Conservation (phyloP, 2,113 vertebrate species). For the Salvelinus sp. region DNA sequence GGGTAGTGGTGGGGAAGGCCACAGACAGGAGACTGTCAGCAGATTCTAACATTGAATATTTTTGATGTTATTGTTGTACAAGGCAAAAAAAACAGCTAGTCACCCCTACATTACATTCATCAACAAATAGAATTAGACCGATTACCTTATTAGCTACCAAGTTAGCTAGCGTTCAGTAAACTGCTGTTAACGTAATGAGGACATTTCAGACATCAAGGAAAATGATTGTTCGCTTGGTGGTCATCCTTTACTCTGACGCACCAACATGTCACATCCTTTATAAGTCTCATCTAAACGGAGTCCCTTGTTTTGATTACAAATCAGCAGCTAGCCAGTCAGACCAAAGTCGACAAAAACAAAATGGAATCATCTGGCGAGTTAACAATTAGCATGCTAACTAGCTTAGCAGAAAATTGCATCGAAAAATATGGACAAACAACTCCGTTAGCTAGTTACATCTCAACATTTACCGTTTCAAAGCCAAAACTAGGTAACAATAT, state of each 20-base stretch:
- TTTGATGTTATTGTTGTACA: no score
- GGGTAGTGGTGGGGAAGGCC: no score
- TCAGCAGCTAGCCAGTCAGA: background rate
- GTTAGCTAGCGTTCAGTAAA: background rate
- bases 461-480: no score
- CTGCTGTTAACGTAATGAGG: background rate
- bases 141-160: background rate
- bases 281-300: background rate
- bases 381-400: background rate
- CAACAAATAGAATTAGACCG: background rate
- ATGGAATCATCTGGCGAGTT: constrained; percentile 68
- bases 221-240: background rate
- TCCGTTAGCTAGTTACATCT: background rate
- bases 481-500: no score
- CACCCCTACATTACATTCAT: background rate
- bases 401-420: background rate
- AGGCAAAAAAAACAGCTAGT: no score
- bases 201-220: background rate
- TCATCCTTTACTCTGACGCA: background rate
- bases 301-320: background rate
- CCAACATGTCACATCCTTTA: background rate
- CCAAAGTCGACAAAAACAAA: constrained; percentile 72
- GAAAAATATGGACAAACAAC: background rate
- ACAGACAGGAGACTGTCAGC: no score
- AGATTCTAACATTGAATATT: no score